phyloP scores from a whole-genome alignment of 2,888 invertebrate genomes.

The Drosophila longiperda region DNA sequence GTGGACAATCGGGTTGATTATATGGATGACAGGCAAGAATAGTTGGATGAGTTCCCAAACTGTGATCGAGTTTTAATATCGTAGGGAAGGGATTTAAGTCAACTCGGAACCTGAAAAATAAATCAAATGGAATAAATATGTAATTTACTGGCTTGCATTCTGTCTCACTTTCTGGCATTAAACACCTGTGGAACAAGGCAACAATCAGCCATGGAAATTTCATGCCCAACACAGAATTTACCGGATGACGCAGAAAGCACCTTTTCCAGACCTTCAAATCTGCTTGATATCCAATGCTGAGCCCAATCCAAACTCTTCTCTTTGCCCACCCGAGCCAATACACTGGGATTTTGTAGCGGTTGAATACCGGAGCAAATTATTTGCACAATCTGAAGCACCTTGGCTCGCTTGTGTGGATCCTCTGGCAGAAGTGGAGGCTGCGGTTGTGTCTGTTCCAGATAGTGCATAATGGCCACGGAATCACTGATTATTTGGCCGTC shows the following conservation, averaged over 20 bases:
- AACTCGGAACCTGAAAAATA: constrained; percentile 91
- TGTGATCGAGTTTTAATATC: constrained; percentile 93
- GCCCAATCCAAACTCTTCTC: constrained; percentile 96
- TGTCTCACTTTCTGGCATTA: constrained; percentile 89
- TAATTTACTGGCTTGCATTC: not conserved
- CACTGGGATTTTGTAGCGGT: constrained; percentile 95
- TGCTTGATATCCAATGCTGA: constrained; percentile 94
- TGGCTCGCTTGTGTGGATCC: constrained; percentile 93
- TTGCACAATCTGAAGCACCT: constrained; percentile 96
- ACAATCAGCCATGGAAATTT: constrained; percentile 96
- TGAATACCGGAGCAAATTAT: constrained; percentile 97
- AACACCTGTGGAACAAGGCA: constrained; percentile 97
- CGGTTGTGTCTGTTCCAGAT: constrained; percentile 96
- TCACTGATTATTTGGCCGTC: constrained; percentile 90
- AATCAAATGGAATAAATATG: not conserved
- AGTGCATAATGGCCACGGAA: constrained; percentile 95
- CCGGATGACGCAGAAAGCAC: constrained; percentile 92
- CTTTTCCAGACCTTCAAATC: constrained; percentile 95
- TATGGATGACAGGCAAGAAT: constrained; percentile 95
- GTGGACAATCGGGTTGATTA: constrained; percentile 97
- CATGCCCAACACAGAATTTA: constrained; percentile 96
- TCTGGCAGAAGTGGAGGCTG: constrained; percentile 94
- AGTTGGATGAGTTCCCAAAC: constrained; percentile 93
- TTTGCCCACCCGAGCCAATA: constrained; percentile 93
- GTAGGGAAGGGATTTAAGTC: constrained; percentile 95